Evolutionary conservation across 1,140 invertebrate species (phyloP), one percentile per base, ranked within the genome.

Genomic region (Drosophila sulfurigaster): DNA sequence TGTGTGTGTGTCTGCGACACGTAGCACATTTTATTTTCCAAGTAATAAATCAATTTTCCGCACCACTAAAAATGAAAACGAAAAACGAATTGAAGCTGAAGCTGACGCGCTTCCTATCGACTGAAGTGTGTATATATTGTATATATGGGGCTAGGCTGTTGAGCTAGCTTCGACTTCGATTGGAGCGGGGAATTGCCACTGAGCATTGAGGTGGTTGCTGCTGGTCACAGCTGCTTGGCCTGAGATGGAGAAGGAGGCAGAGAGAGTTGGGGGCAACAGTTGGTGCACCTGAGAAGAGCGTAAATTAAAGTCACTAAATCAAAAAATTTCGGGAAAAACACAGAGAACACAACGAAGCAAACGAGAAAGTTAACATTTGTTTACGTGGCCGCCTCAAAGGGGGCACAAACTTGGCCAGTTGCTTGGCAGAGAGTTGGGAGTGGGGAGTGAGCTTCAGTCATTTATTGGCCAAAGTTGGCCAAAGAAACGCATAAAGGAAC

Each of bases 31-130:
- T 89, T 89, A 89, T 88, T 91, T 91, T 91, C 83, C 88, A 91
- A 91, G 88, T 88, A 91, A 91, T 91, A 91, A 91, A 91, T 91
- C 88, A 91, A 91, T 91, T 91, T 91, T 91, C 88, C 88, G 88
- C 88, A 91, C 88, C 88, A 91, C 89, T 88, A 91, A 91, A 91
- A 91, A 91, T 88, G 88, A 91, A 91, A 85, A 91, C 82, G 82
- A 88, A 83, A 81, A 83, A 81, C 82, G 80, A 86, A 89, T 74
- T 69, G 69, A 75, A 71, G 70, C 79, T 78, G 79, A 82, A 72
- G 82, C 78, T 89, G 82, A 86, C 81, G 81, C 77, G 81, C 77
- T 81, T 90, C 70, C 83, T 89, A 88, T 89, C 78, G 85, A 88
- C 72, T 82, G 69, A 82, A 82, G 79, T 78, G 57, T 63, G 25